These are phyloP conservation scores for Fragum sueziense DNA, from an alignment of 2,888 invertebrate genomes.

Conservation along the genomic window DNA sequence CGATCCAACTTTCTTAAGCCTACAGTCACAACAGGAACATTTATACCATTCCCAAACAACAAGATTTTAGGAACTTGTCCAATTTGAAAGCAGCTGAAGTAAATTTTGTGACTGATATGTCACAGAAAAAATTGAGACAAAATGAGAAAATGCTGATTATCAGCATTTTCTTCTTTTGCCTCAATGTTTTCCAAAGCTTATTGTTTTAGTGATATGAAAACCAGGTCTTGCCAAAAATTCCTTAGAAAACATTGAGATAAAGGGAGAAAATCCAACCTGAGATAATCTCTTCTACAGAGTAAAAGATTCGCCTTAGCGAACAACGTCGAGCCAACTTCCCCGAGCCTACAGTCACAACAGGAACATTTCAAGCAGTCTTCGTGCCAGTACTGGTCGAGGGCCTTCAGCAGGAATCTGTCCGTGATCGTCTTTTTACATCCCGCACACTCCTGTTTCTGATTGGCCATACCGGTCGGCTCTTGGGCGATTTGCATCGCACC, in stretches of 20 bases:
- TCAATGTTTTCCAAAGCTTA: too few species aligned
- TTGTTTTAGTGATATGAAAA: too few species aligned
- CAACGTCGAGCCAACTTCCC: slow-evolving; percentile 94
- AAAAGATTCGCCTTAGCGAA: slow-evolving; percentile 95
- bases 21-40: slow-evolving; percentile 93
- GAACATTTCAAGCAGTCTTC: slow-evolving; percentile 94
- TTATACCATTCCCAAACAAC: slow-evolving; percentile 96
- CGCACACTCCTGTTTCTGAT: slow-evolving; percentile 86
- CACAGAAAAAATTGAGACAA: too few species aligned
- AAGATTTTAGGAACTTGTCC: too few species aligned
- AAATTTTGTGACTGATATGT: too few species aligned
- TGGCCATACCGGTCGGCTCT: slow-evolving; percentile 57
- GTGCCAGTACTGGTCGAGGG: slow-evolving; percentile 95
- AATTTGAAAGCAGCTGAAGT: too few species aligned
- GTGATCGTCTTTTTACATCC: slow-evolving; percentile 94
- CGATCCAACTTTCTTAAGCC: slow-evolving; percentile 95
- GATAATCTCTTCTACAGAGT: slow-evolving; percentile 95
- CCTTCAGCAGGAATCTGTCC: slow-evolving; percentile 90
- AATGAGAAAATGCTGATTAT: too few species aligned
- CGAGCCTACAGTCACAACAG: slow-evolving; percentile 95
- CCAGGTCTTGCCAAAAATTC: too few species aligned
- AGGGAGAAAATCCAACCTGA: slow-evolving; percentile 88
- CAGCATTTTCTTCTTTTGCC: too few species aligned
- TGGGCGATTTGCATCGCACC: slow-evolving; percentile 76
- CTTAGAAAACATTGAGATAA: too few species aligned